Evolutionary conservation across 2,113 vertebrate genomes (phyloP).

Genomic region (Copsychus sechellarum): DNA sequence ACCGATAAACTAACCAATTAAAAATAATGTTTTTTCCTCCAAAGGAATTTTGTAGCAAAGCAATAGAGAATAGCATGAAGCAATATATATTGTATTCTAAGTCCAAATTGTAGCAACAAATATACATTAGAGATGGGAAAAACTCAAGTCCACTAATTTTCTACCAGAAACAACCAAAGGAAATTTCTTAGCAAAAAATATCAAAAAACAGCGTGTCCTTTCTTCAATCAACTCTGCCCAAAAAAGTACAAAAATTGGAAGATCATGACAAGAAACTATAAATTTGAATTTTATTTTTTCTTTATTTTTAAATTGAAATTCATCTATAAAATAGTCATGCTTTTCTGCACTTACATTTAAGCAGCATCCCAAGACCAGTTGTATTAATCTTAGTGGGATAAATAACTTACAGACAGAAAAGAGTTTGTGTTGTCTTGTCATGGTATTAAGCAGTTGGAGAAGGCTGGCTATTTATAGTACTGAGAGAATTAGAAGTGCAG

Average conservation of each 20-base stretch:
- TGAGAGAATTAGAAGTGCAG: neutral
- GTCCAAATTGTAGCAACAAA: neutral
- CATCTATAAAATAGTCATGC: neutral
- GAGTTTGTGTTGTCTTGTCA: neutral
- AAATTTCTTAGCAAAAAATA: neutral
- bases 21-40: constrained; percentile 31
- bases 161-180: neutral
- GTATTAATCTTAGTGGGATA: neutral
- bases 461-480: neutral
- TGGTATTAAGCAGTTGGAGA: neutral
- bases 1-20: constrained; percentile 62
- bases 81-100: neutral
- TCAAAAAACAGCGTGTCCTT: neutral
- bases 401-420: neutral
- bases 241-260: neutral
- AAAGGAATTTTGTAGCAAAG: neutral
- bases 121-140: neutral
- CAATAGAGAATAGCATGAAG: neutral
- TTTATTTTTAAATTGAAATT: neutral
- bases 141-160: neutral
- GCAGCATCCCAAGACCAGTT: neutral
- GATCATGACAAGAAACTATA: neutral
- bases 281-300: neutral
- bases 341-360: neutral
- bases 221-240: neutral